Conservation (phyloP, 2,797 vertebrate species). For the Hoplostethus mediterraneus region DNA sequence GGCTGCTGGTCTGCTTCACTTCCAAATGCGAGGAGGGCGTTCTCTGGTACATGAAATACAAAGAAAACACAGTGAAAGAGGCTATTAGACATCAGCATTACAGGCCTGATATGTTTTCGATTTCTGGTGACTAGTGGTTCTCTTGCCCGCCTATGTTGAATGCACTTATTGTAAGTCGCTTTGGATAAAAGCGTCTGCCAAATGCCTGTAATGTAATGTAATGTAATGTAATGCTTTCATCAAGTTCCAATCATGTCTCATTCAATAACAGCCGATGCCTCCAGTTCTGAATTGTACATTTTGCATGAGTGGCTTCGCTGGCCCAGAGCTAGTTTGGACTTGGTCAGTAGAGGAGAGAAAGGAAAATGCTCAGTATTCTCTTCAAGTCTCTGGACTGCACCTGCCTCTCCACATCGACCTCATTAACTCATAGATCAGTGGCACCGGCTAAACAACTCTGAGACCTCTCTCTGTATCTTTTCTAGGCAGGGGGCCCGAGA, state of each 20-base stretch:
- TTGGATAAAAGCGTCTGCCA: too few species aligned
- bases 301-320: constrained; percentile 33
- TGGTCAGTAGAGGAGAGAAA: constrained; percentile 46
- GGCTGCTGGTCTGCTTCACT: constrained; percentile 85
- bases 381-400: constrained; percentile 79
- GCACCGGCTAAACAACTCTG: constrained; percentile 80
- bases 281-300: constrained; percentile 32
- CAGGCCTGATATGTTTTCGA: constrained; percentile 6
- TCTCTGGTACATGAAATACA: constrained; percentile 81
- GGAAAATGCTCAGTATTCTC: constrained; percentile 83
- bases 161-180: too few species aligned
- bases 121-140: too few species aligned
- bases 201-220: too few species aligned
- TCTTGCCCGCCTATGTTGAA: too few species aligned
- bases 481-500: constrained; percentile 65
- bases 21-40: constrained; percentile 91
- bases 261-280: constrained; percentile 37
- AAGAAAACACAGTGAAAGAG: constrained; percentile 25
- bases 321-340: constrained; percentile 22
- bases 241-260: constrained; percentile 27
- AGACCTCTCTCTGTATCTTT: constrained; percentile 79
- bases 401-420: constrained; percentile 83
- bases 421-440: constrained; percentile 82
- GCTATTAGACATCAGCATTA: neutral
- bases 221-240: neutral